Evolutionary conservation across 2,888 invertebrate genomes (phyloP).

Genomic region (Hirtodrosophila histrioides): DNA sequence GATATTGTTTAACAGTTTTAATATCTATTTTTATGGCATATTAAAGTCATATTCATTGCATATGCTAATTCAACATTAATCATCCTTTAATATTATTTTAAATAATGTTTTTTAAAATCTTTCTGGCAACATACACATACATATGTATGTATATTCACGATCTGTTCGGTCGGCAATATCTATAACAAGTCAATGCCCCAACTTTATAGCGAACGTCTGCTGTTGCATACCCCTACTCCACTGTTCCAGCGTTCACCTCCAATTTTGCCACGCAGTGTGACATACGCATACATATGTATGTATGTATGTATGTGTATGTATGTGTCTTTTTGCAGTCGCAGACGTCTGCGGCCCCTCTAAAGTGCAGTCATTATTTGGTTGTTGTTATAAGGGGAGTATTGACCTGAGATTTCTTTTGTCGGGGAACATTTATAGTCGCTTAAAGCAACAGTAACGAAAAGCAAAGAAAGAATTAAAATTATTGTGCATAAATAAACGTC

Average conservation of each 20-base stretch:
- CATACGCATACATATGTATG: slow-evolving; percentile 1
- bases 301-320: too few species aligned
- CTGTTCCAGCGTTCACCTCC: background rate
- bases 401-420: slow-evolving; percentile 65
- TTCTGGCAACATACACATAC: too few species aligned
- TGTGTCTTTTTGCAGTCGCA: slow-evolving; percentile 12
- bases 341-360: slow-evolving; percentile 7
- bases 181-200: slow-evolving; percentile 42
- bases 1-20: too few species aligned
- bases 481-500: slow-evolving; percentile 62
- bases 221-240: slow-evolving; percentile 1
- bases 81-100: too few species aligned
- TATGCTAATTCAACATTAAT: too few species aligned
- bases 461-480: slow-evolving; percentile 37
- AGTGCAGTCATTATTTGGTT: slow-evolving; percentile 43
- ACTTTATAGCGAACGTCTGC: slow-evolving; percentile 24
- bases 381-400: slow-evolving; percentile 52
- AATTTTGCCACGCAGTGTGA: background rate
- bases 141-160: background rate
- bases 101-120: too few species aligned
- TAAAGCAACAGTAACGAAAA: slow-evolving; percentile 20
- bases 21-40: too few species aligned
- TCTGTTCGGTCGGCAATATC: slow-evolving; percentile 5
- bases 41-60: too few species aligned
- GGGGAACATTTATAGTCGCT: slow-evolving; percentile 43